Evolutionary conservation across 2,113 vertebrate species (phyloP).

Genomic region (Pagrus major): DNA sequence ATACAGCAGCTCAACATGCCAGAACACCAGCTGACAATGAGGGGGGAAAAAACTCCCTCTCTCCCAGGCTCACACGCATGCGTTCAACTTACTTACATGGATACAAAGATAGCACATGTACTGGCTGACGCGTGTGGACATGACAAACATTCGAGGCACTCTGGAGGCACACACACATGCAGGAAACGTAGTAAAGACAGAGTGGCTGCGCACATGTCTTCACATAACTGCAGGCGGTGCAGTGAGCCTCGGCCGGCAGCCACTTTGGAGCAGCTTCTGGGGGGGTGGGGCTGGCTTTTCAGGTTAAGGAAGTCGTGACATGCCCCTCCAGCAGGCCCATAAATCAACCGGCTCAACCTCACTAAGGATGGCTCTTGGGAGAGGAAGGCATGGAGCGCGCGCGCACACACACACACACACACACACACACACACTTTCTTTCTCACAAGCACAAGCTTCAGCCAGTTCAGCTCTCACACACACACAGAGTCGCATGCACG

Average conservation of each 20-base stretch:
- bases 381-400: constrained; percentile 24
- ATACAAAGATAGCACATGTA: constrained; percentile 44
- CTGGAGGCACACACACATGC: constrained; percentile 25
- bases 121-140: constrained; percentile 55
- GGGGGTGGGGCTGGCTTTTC: constrained; percentile 55
- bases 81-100: neutral
- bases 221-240: constrained; percentile 66
- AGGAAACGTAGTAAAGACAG: constrained; percentile 35
- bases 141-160: constrained; percentile 63
- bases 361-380: constrained; percentile 51
- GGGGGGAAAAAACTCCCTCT: neutral
- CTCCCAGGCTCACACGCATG: neutral
- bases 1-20: constrained; percentile 2
- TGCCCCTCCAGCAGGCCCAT: constrained; percentile 74
- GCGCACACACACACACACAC: constrained; percentile 18
- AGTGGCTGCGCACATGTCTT: constrained; percentile 51
- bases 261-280: constrained; percentile 37
- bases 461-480: neutral
- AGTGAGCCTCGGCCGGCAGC: constrained; percentile 25
- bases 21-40: constrained; percentile 22
- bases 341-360: constrained; percentile 73
- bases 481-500: constrained; percentile 1
- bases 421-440: constrained; percentile 19
- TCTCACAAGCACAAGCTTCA: neutral
- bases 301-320: constrained; percentile 82